Percentiles rank a stretch among this genome's conserved stretches.
These are phyloP conservation scores for Euglossa dilemma DNA, from an alignment of 1,140 invertebrate species.

Conservation along the genomic window DNA sequence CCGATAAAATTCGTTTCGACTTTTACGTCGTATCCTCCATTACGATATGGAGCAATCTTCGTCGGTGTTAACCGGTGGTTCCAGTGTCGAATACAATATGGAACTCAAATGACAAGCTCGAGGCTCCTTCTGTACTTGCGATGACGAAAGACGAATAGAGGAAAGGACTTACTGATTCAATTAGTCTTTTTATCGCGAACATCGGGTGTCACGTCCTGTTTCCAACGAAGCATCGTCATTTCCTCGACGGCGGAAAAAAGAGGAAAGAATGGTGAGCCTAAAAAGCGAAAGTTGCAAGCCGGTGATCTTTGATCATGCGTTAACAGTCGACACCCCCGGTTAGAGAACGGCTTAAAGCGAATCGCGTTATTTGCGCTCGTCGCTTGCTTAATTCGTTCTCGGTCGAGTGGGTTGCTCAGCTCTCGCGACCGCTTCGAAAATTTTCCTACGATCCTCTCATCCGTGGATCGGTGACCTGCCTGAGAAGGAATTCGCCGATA, in stretches of 20 bases:
- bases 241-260: conserved; percentile 24
- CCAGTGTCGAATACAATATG: too few species aligned
- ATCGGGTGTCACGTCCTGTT: conserved; percentile 59
- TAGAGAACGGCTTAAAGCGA: conserved; percentile 50
- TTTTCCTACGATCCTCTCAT: neutral
- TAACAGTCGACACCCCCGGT: conserved; percentile 43
- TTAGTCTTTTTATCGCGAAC: conserved; percentile 13
- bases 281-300: conserved; percentile 47
- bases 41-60: too few species aligned
- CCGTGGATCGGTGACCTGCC: neutral
- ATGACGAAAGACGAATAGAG: neutral
- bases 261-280: conserved; percentile 4
- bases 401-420: conserved; percentile 1
- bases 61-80: too few species aligned
- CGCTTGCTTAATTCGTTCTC: conserved; percentile 32
- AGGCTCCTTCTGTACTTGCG: neutral
- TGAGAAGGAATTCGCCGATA: neutral
- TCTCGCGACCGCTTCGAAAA: neutral
- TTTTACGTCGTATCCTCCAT: too few species aligned
- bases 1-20: too few species aligned
- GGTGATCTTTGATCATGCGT: conserved; percentile 61
- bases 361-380: conserved; percentile 48
- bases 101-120: too few species aligned
- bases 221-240: conserved; percentile 59
- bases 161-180: neutral